Evolutionary conservation across 1,140 invertebrate species (phyloP).

Genomic region (Nasonia giraulti): DNA sequence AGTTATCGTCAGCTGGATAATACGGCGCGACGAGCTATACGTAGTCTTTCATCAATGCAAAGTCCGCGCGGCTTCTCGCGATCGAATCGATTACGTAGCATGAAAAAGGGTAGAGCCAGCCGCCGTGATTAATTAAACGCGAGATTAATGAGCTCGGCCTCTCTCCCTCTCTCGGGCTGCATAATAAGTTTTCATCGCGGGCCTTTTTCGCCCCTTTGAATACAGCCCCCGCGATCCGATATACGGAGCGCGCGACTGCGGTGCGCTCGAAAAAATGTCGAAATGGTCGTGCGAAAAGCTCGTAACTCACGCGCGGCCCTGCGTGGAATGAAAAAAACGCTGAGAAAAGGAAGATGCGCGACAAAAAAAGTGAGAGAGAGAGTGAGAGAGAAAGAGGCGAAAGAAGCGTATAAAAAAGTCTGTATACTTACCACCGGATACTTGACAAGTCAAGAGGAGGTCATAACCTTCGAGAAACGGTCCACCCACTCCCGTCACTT

Average conservation of each 20-base stretch:
- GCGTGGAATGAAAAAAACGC: too few relatives aligned
- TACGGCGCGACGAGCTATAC: too few relatives aligned
- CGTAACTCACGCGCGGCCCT: constrained; percentile 17
- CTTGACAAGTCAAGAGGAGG: constrained; percentile 87
- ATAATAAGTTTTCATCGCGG: neutral
- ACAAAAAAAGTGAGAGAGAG: neutral
- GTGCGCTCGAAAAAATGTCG: neutral
- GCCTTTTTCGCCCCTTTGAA: neutral
- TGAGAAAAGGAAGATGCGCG: too few relatives aligned
- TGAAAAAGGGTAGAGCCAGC: neutral
- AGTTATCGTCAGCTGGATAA: neutral
- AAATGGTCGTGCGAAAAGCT: neutral
- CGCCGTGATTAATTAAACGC: neutral
- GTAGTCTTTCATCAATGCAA: neutral
- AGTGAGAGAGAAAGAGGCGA: neutral
- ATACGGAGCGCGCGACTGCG: neutral
- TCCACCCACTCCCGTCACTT: constrained; percentile 83
- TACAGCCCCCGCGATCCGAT: neutral
- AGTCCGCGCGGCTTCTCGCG: too few relatives aligned
- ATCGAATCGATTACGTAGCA: neutral
- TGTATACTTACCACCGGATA: constrained; percentile 83
- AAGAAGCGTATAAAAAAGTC: constrained; percentile 13
- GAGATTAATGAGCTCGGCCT: neutral
- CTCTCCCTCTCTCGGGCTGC: too few relatives aligned
- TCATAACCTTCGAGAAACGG: constrained; percentile 89